Base-by-base conservation (phyloP, 2,113 vertebrate genomes). In the Stegastes partitus region DNA sequence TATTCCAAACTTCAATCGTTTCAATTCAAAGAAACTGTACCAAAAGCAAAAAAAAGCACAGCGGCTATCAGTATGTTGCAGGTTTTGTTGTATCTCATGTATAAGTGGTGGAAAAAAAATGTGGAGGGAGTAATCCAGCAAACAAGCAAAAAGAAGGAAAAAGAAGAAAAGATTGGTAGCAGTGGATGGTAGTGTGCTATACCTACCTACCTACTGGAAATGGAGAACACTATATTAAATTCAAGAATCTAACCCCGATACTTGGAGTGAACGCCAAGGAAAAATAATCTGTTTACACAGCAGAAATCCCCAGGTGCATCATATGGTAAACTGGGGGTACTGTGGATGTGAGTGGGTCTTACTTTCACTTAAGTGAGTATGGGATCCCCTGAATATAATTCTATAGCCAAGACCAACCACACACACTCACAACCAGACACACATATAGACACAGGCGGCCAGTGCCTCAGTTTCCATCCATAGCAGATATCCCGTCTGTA, bases 391-490 rank as follows among this genome's bases (percentile, higher is more conserved):
- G 39, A 71, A 69, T 53, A 19, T 49, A 70, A 78, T 75, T 57
- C 69, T 55, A 22, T 44, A 21, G 59, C 44, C 64, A 57, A 64
- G 56, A 44, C 53, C 45, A 21, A 42, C 39, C 49, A 26, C 34
- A 22, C 58, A 15, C 18, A 15, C 70, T 61, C 44, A 51, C 63
- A 64, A 21, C 47, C n/a, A 51, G 0, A 54, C 51, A 25, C 3
- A 54, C 11, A 11, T 12, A 25, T 16, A 19, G 3, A 42, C 39
- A 42, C 12, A 42, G 2, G 14, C 39, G 70, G 15, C 70, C 4
- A 23, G 34, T 28, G 59, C 47, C 25, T 85, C 50, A 42, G 74
- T 86, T 81, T 82, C 56, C 64, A 82, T 79, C 56, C 65, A 66
- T 62, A 84, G 75, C 58, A 88, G 70, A 39, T 50, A 28, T 61